Base-by-base conservation (phyloP, 2,888 invertebrate genomes). In the Neocrepidodera transversa region DNA sequence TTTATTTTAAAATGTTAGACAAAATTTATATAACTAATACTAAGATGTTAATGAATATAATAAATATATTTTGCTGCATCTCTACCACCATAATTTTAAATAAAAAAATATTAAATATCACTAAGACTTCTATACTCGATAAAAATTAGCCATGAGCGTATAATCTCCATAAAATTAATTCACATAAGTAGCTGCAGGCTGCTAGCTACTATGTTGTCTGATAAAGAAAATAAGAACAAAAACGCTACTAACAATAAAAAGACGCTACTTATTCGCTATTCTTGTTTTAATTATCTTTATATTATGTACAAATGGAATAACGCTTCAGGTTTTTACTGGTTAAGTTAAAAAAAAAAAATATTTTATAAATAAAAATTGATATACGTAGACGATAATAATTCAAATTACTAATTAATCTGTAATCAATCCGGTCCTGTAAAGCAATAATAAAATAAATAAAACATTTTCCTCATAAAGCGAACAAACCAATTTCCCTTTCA, bases 161-260 rank as follows among this genome's bases (percentile, higher is more conserved):
- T 58, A 58, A 58, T 58, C 52, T 58, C 47, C 58, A 58, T 58
- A 58, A 53, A 58, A 58, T 58, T 53, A 58, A 58, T 58, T 45
- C 20, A 32, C 23, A 58, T 32, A 42, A 55, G 47, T 30, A 26
- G 57, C 50, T 51, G 42, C 32, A 36, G 48, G 58, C 53, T 51
- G 38, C 40, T 32, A 51, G 51, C 51, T 51, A 51, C 51, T 51
- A 51, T 51, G 26, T 38, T 40, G 40, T 40, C 23, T 30, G 51
- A 51, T 51, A 40, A 51, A 51, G 40, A 13, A 51, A 51, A 51
- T 51, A 51, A 51, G 17, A 51, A 26, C 28, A 51, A 26, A 28
- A 26, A 51, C 11, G 28, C 26, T n/a, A n/a, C 14, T 10, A 51
- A 51, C 50, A 51, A 51, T 40, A 51, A 51, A 51, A 51, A 51